These are phyloP conservation scores for Blomia tropicalis DNA, from an alignment of 2,888 invertebrate species.

Conservation along the genomic window DNA sequence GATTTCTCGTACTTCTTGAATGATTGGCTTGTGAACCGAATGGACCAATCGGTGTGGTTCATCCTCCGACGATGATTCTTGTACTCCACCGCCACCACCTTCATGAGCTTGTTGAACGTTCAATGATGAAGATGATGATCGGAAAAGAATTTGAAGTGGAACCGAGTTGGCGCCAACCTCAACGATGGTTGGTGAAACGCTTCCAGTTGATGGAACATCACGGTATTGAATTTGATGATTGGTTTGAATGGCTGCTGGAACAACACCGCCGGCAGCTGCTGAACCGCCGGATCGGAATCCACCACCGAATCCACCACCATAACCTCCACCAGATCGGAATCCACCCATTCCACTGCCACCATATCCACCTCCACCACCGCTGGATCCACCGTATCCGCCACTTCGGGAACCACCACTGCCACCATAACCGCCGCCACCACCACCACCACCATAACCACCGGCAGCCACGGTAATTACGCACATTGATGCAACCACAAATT, in stretches of 20 bases:
- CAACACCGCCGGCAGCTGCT: not conserved
- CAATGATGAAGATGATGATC: not conserved
- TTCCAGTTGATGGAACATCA: not conserved
- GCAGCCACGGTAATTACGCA: not conserved
- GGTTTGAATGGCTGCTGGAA: not conserved
- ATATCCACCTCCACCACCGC: not conserved
- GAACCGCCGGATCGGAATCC: not conserved
- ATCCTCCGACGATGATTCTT: not conserved
- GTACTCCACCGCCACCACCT: not conserved
- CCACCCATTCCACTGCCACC: not conserved
- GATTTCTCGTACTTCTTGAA: not conserved
- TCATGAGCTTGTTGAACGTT: conserved; percentile 3
- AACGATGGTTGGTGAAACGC: not conserved
- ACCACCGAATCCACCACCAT: not conserved
- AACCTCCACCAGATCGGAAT: not conserved
- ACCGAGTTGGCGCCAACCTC: conserved; percentile 3
- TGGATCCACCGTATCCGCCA: not conserved
- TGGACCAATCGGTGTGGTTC: not conserved
- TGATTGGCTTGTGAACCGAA: not conserved
- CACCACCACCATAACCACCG: not conserved
- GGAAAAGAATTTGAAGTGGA: not conserved
- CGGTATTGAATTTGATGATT: not conserved
- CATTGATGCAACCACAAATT: not conserved
- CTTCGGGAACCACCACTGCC: not conserved
- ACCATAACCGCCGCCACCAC: not conserved